These are phyloP conservation scores for Nephrocerus scutellatus DNA, from an alignment of 2,888 invertebrate genomes.

Conservation along the genomic window DNA sequence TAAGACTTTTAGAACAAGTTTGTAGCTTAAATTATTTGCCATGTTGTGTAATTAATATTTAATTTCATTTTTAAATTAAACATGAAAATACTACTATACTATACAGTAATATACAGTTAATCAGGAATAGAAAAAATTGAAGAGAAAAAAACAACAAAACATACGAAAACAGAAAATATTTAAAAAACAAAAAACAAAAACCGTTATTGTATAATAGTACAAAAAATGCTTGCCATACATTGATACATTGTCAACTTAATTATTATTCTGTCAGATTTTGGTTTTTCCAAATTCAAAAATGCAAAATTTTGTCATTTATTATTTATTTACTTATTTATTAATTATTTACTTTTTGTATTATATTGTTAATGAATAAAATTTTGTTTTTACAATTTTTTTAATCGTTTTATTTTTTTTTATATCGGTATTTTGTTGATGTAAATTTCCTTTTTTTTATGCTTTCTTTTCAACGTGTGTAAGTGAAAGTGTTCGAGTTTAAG, in stretches of 20 bases:
- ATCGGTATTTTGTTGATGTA: not conserved
- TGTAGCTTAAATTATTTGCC: slow-evolving; percentile 49
- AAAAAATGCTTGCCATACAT: slow-evolving; percentile 12
- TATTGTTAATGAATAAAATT: slow-evolving; percentile 6
- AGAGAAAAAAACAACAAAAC: slow-evolving; percentile 13
- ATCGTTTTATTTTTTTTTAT: slow-evolving; percentile 7
- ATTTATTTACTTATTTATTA: slow-evolving; percentile 17
- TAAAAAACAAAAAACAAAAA: slow-evolving; percentile 11
- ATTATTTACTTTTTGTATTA: slow-evolving; percentile 9
- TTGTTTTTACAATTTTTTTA: slow-evolving; percentile 8
- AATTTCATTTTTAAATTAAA: not conserved
- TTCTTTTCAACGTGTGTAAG: too few species aligned
- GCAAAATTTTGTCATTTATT: slow-evolving; percentile 16
- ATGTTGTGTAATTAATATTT: slow-evolving; percentile 48
- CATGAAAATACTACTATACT: not conserved
- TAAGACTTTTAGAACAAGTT: slow-evolving; percentile 88
- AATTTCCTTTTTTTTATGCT: not conserved
- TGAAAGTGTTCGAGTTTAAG: too few species aligned
- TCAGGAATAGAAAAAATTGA: slow-evolving; percentile 11
- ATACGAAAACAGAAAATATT: slow-evolving; percentile 11
- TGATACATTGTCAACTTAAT: slow-evolving; percentile 25
- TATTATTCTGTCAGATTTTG: slow-evolving; percentile 17
- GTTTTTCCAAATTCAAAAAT: slow-evolving; percentile 14
- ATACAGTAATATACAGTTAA: not conserved
- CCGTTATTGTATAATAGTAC: slow-evolving; percentile 8